Evolutionary conservation across 30 jellyfish, hydroid and myxozoan species (phyloP).

Genomic region (Aurelia aurita complex sp. Pacific): DNA sequence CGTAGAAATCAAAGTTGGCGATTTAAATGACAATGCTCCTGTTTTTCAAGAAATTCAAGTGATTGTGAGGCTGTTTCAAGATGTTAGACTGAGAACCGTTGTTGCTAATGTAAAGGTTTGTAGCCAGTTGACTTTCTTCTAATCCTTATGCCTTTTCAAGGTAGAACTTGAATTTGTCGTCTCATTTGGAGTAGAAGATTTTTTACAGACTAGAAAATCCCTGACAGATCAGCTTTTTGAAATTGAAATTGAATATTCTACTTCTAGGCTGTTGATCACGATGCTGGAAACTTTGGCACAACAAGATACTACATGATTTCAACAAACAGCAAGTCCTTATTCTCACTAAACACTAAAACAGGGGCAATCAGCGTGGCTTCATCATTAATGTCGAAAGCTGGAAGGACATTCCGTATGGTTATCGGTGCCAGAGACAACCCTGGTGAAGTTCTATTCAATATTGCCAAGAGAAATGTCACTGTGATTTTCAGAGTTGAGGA

Average conservation of each 20-base stretch:
- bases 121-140: neutral
- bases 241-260: neutral
- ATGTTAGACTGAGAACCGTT: slow-evolving; percentile 52
- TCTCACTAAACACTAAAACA: slow-evolving; percentile 34
- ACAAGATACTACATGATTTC: slow-evolving; percentile 37
- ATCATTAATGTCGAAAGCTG: slow-evolving; percentile 63
- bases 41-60: slow-evolving; percentile 42
- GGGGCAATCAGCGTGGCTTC: slow-evolving; percentile 61
- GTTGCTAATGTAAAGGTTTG: slow-evolving; percentile 54
- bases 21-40: slow-evolving; percentile 59
- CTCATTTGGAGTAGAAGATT: too few species aligned
- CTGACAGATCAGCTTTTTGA: too few species aligned
- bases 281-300: slow-evolving; percentile 55
- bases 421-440: slow-evolving; percentile 67
- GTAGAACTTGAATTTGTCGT: too few species aligned
- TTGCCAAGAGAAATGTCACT: slow-evolving; percentile 40
- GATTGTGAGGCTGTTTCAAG: slow-evolving; percentile 64
- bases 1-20: slow-evolving; percentile 28
- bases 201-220: too few species aligned
- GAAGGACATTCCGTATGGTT: slow-evolving; percentile 40
- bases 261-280: slow-evolving; percentile 58
- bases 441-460: slow-evolving; percentile 27
- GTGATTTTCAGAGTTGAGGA: slow-evolving; percentile 41
- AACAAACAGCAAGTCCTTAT: slow-evolving; percentile 42
- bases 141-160: too few species aligned